Base-by-base conservation (phyloP, 2,797 vertebrate species). In the Acanthiza pusilla region DNA sequence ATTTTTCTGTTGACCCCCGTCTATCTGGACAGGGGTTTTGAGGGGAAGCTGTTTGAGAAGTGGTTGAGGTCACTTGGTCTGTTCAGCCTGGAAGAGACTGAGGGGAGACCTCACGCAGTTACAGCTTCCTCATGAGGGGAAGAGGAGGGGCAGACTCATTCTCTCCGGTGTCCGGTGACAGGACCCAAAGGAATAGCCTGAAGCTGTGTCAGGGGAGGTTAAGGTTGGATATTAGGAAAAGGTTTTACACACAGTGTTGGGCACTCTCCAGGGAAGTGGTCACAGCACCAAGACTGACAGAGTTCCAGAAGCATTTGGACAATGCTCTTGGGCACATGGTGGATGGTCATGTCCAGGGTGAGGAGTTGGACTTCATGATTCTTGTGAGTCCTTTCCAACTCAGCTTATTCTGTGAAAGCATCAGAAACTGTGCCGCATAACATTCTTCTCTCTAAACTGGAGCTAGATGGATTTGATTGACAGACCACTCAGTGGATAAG, bases 111-210 rank as follows among this genome's bases (percentile, higher is more conserved):
- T 51, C 45, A 51, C 2, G 2, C 6, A 60, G 16, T 16, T 12
- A 11, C 13, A 70, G 10, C 7, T 61, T 43, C 32, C 16, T 70
- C 4, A 4, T 20, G 26, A 36, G 26, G 11, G 8, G 21, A 60
- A 51, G 20, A 43, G 16, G 7, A 34, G 10, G 7, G 10, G 3
- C 8, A 42, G 36, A 2, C 23, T 14, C 14, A 2, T 2, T 16
- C 20, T 60, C 21, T 21, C 13, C 43, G 38, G 16, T 30, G 45
- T 25, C 20, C 14, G 36, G 26, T 70, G 21, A 25, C 16, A 25
- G 20, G 26, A 70, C 16, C 26, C 1, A 5, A 34, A 5, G 32
- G 25, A 60, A 20, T 25, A 11, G 9, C 7, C 26, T 70, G 32
- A 30, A 43, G 9, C 2, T 70, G 25, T 18, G 32, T 17, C 21